Conservation (phyloP, 2,797 vertebrate species). For the Erethizon dorsatum region DNA sequence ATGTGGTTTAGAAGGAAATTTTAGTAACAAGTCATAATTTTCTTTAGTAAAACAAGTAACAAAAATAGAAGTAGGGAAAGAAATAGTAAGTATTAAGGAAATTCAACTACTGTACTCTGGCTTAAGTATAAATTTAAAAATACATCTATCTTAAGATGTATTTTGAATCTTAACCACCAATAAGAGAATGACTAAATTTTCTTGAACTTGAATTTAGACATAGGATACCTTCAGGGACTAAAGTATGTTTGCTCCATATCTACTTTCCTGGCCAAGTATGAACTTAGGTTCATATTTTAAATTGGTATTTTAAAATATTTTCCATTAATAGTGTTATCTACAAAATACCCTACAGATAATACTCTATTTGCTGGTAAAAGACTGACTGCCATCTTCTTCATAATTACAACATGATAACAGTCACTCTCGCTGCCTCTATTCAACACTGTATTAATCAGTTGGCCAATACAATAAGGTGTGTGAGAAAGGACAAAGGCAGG, state of each 20-base stretch:
- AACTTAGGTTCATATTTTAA: constrained; percentile 27
- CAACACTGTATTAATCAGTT: not conserved
- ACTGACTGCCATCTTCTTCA: not conserved
- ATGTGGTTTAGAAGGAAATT: not conserved
- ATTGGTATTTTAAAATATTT: not conserved
- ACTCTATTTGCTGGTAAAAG: not conserved
- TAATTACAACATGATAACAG: not conserved
- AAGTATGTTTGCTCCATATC: constrained; percentile 16
- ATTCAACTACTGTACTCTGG: not conserved
- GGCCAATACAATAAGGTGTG: not conserved
- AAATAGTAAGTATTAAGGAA: not conserved
- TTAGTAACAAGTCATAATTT: not conserved
- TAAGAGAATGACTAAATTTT: constrained; percentile 18
- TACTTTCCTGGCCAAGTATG: not conserved
- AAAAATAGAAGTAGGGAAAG: not conserved
- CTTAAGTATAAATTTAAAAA: constrained; percentile 27
- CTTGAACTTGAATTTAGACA: constrained; percentile 14
- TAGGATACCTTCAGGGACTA: not conserved
- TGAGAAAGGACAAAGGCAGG: not conserved
- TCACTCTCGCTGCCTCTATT: not conserved
- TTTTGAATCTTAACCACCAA: not conserved
- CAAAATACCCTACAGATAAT: not conserved
- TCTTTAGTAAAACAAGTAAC: constrained; percentile 40
- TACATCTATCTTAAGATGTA: not conserved
- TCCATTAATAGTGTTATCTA: not conserved